Base-by-base conservation (phyloP, 1,140 invertebrate genomes). In the Trichonephila clavata region DNA sequence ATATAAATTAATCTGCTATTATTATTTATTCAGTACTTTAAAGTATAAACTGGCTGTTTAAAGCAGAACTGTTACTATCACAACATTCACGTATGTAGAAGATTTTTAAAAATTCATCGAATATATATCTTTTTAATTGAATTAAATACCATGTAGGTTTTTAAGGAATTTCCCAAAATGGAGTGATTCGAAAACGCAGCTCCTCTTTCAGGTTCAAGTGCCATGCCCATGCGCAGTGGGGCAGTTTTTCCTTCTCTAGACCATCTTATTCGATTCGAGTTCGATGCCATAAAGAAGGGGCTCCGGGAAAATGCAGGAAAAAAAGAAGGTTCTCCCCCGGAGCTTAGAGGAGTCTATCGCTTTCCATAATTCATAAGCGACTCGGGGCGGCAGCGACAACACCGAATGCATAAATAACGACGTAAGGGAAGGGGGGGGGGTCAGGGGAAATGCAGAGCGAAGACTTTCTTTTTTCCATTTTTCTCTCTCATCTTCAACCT, bases 321-420 rank as follows among this genome's bases (percentile, higher is more conserved):
- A 87, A 63, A 87, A 59, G 61, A 18, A n/a, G 59, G 20, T 65
- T 87, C n/a, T 90, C 24, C 59, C 43, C 61, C 32, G 24, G 43
- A 77, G 77, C 89, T 91, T 83, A 81, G 77, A 83, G 68, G 59
- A 84, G 50, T 57, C 86, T 63, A 63, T 63, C 60, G 86, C 86
- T 87, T 80, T 93, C 92, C 92, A 93, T 93, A 87, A 93, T 93
- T 93, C 92, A 93, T 93, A 93, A 93, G 92, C 24, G 43, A 84
- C 24, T 32, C 60, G 63, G 63, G 68, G 71, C 32, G 71, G 71
- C 24, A 39, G 32, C 27, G 83, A 84, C 57, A 84, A 24, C 21
- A 50, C 50, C 57, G 90, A 92, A 92, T 92, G 80, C 90, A 92
- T 92, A 92, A 92, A 92, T 92, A 92, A 92, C 77, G 60, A 65